Base-by-base conservation (phyloP, 2,888 invertebrate genomes). In the Paralinhomoeus sp. region DNA sequence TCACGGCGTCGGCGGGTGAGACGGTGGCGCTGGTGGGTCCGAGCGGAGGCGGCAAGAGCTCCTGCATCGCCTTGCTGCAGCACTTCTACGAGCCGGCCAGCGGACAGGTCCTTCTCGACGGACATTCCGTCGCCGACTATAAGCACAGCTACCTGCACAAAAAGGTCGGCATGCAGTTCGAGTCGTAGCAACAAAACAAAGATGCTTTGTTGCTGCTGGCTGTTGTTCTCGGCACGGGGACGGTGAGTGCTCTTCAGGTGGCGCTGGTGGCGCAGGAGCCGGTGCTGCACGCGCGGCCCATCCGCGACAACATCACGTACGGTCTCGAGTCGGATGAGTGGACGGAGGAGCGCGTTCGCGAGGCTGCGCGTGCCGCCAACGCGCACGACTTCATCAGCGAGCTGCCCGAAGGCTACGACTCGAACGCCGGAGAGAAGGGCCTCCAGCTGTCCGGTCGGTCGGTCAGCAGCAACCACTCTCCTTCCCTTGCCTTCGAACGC, bases 11-110 rank as follows among this genome's bases (percentile, higher is more conserved):
- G 2, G 60, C 65, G 7, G 66, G 66, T 3, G 62, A 66, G 49
- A 61, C 64, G 12, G 61, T 66, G 27, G 67, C 67, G 17, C 53
- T 67, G 27, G 67, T 67, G 3, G 67, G 67, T 1, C 66, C 65
- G 17, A 62, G 61, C 44, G 66, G 66, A 9, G 64, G 65, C 1
- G 67, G 67, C 15, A 67, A 67, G 49, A 62, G 62, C 2, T 61
- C 65, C 1, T 63, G 64, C 48, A 60, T 67, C 15, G 57, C 63
- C 20, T 55, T 67, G 3, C 49, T 67, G 22, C 60, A 67, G 50
- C 62, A 65, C 49, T 67, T 66, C 53, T 67, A 67, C 47, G 60
- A 62, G 46, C 57, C 64, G 1, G 23, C 47, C 3, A 45, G 48
- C n/a, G 67, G 67, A 2, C 44, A 57, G n/a, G 57, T 67, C 1